Evolutionary conservation across 2,113 vertebrate genomes (phyloP), one percentile per base, ranked within the genome.

Genomic region (Nanorana parkeri): DNA sequence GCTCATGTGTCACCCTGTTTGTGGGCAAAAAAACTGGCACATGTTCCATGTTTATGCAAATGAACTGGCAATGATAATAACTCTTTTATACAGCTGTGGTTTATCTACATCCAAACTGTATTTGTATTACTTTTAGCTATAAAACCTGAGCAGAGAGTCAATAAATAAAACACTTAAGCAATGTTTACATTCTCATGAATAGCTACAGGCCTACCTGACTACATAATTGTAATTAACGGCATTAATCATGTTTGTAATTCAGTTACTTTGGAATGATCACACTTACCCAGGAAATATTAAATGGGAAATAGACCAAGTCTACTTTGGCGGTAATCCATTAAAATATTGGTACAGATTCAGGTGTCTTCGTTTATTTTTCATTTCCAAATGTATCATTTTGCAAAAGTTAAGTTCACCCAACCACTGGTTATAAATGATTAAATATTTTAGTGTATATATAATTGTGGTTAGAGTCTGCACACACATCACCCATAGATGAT

Each of bases 61-160:
- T 55, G 3, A 73, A 20, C 71, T 81, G 68, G 58, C 68, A 73
- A 32, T 8, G 11, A 51, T 69, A 58, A 56, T 15, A n/a, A 19
- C 28, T 69, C 20, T 81, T 73, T 73, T 32, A 23, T 71, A 51
- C 60, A 81, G 68, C 41, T 73, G 60, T 55, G 41, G 24, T 11
- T 28, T 36, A 64, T 55, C 41, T 56, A 17, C 36, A 23, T 29
- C 47, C 79, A 81, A 65, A 64, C 47, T 73, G 47, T 66, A 8
- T 61, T 32, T 71, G 60, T 81, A 81, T 81, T 81, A 71, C 28
- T 65, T 17, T 66, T 65, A 47, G 68, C 68, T 17, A 5, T 16
- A 20, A 26, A n/a, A 19, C 15, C 41, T 65, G 17, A 24, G 32
- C 56, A 36, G 51, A 51, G 24, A 81, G 73, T 5, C 58, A 65